phyloP scores from a whole-genome alignment of 2,888 invertebrate species.

The Drosophila aldrichi region DNA sequence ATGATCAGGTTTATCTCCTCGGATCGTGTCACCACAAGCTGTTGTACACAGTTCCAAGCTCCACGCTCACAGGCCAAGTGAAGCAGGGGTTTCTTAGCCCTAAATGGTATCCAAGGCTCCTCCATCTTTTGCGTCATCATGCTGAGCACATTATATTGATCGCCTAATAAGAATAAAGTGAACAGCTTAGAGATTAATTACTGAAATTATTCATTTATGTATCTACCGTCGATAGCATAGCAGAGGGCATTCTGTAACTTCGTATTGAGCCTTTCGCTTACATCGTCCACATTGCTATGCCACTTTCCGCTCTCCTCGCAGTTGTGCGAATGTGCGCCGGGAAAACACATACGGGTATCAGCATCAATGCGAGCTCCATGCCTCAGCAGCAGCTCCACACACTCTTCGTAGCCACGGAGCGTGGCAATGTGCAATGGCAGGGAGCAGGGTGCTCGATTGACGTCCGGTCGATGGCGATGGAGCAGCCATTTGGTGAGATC shows the following conservation, averaged over 20 bases:
- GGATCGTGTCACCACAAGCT: slow-evolving; percentile 88
- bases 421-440: slow-evolving; percentile 91
- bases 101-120: slow-evolving; percentile 89
- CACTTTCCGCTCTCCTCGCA: slow-evolving; percentile 90
- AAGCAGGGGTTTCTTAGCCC: slow-evolving; percentile 88
- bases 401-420: slow-evolving; percentile 89
- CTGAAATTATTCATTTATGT: neutral
- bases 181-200: neutral
- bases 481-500: slow-evolving; percentile 90
- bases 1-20: slow-evolving; percentile 90
- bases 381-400: slow-evolving; percentile 89
- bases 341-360: slow-evolving; percentile 91
- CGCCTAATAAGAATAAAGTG: slow-evolving; percentile 82
- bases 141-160: slow-evolving; percentile 89
- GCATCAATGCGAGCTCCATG: slow-evolving; percentile 90
- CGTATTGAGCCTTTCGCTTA: slow-evolving; percentile 84
- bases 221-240: slow-evolving; percentile 89
- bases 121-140: slow-evolving; percentile 89
- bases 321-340: slow-evolving; percentile 89
- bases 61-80: slow-evolving; percentile 90
- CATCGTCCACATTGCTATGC: slow-evolving; percentile 86
- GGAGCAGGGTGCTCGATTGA: slow-evolving; percentile 90
- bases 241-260: slow-evolving; percentile 90
- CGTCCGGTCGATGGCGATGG: slow-evolving; percentile 88
- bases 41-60: slow-evolving; percentile 90